Conservation (phyloP, 2,113 vertebrate species). For the Platycercus adscitus region DNA sequence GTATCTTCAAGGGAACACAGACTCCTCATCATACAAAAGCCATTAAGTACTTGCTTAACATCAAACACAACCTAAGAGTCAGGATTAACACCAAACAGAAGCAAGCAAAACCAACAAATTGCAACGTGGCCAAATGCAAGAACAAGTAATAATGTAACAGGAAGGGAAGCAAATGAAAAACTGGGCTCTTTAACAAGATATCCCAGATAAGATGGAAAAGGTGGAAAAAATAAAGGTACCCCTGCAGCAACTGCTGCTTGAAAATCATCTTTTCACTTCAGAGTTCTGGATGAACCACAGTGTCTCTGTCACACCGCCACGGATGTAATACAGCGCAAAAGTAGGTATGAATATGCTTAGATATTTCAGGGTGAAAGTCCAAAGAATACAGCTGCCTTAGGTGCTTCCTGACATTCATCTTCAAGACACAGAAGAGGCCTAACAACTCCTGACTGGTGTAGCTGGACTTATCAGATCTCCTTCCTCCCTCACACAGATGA, state of each 20-base stretch:
- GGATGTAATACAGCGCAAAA: not conserved
- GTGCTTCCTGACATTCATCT: conserved; percentile 6
- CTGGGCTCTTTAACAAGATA: not conserved
- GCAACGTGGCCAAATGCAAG: not conserved
- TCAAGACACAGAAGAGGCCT: not conserved
- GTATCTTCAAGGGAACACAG: not conserved
- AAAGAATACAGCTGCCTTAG: conserved; percentile 8
- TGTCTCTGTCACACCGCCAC: not conserved
- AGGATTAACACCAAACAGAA: not conserved
- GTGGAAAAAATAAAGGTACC: not conserved
- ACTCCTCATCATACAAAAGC: not conserved
- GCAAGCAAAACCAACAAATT: not conserved
- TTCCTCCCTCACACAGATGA: not conserved
- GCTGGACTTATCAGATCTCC: not conserved
- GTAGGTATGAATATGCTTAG: not conserved
- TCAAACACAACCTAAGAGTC: not conserved
- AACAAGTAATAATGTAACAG: not conserved
- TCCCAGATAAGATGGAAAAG: not conserved
- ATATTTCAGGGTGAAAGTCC: not conserved
- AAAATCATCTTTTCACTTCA: not conserved
- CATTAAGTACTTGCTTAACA: not conserved
- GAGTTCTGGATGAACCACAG: not conserved
- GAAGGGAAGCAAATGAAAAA: not conserved
- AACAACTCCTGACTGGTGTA: not conserved
- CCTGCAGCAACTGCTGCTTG: not conserved